A percentile compares a stretch with the other conserved stretches of the same genome.
phyloP scores from a whole-genome alignment of 1,140 invertebrate genomes.

The Drosophila nikananu region DNA sequence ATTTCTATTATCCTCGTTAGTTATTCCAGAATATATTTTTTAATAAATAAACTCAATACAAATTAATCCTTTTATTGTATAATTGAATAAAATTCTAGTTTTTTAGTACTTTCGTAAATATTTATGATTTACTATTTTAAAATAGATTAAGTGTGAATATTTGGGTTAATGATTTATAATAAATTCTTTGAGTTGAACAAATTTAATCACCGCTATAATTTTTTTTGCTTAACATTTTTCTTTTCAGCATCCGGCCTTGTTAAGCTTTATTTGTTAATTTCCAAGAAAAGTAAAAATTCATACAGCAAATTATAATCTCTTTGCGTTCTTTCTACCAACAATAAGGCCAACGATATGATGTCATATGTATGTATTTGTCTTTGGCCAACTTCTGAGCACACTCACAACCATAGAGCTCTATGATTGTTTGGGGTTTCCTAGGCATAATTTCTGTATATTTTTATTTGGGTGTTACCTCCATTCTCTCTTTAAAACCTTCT shows the following conservation, averaged over 20 bases:
- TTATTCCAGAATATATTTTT: too few species aligned
- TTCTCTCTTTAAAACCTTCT: constrained; percentile 11
- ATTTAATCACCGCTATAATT: too few species aligned
- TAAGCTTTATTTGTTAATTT: constrained; percentile 14
- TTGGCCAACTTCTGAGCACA: constrained; percentile 21
- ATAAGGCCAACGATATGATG: constrained; percentile 54
- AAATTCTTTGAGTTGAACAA: too few species aligned
- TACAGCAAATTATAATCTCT: constrained; percentile 10
- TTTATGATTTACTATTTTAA: background rate
- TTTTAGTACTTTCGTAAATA: background rate
- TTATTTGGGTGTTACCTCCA: constrained; percentile 62
- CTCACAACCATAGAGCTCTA: background rate
- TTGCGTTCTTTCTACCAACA: background rate
- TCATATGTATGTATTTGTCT: constrained; percentile 57
- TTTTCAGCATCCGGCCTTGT: background rate
- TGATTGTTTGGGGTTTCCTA: constrained; percentile 67
- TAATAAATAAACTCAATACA: too few species aligned
- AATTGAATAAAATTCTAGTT: too few species aligned
- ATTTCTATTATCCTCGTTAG: too few species aligned
- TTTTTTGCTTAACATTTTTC: background rate
- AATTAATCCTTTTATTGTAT: too few species aligned
- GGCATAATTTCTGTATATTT: constrained; percentile 75
- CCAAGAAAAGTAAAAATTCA: constrained; percentile 4
- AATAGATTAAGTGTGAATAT: background rate
- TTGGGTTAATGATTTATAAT: background rate